Evolutionary conservation across 2,113 vertebrate genomes (phyloP), one percentile per base, ranked within the genome.

Genomic region (Chelonoidis abingdonii): DNA sequence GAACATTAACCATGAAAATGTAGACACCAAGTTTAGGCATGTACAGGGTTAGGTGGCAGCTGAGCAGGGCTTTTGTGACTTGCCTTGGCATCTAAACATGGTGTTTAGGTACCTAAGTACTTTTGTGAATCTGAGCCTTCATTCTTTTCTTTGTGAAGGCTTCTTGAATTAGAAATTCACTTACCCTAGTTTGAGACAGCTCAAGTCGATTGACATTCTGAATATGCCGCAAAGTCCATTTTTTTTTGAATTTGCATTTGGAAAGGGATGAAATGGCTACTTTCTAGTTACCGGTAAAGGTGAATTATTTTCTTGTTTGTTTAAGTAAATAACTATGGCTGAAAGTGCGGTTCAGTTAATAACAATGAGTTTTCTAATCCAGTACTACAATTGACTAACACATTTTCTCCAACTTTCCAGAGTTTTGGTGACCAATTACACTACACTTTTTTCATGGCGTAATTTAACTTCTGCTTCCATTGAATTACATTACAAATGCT

Each of bases 121-220:
- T n/a, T 72, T 38, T 72, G 19, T 72, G 65, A 62, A 69, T 69
- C 35, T 10, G 8, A 9, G 38, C 10, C 24, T 24, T 76, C 72
- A 44, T 76, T 83, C 1, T 72, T 92, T 93, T 41, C 88, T 87
- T 88, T 87, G n/a, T 75, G 93, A 87, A 10, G 86, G 27, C 47
- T 81, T 44, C 50, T 57, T 83, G 54, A 75, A 79, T 95, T 92
- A 78, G 25, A 57, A 84, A 88, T 4, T 75, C 52, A 44, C 25
- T 83, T 12, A 38, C 86, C 85, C 78, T 79, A 27, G 50, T 86
- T 94, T 89, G 72, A 85, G 79, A 92, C 41, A 95, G 86, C 29
- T 25, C 38, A 79, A 57, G 86, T 53, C 21, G 41, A 88, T 83
- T 95, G 78, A 79, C 75, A 88, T 47, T 83, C 57, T 5, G 5